Base-by-base conservation (phyloP, 92 coral and sea anemone species). In the Phymanthus crucifer region DNA sequence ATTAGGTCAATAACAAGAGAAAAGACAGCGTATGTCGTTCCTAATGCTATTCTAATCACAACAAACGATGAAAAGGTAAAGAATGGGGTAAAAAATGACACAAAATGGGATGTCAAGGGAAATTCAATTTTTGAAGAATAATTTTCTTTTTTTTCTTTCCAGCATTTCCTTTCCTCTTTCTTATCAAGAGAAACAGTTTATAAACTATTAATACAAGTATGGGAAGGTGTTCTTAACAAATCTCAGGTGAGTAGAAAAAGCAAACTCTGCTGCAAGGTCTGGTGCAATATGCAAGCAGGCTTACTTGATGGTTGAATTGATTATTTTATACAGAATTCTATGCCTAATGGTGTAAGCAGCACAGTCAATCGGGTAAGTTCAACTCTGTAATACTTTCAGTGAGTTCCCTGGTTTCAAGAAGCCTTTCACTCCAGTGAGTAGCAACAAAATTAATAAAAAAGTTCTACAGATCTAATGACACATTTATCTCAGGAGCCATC, bases 111-210 rank as follows among this genome's bases (percentile, higher is more conserved):
- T n/a, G n/a, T n/a, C n/a, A 82, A 43, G 48, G 48, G 50, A 45
- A 45, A 45, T 11, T 17, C 26, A 16, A 72, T 18, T 36, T 4
- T 24, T 47, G 10, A 45, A 9, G 16, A 6, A 43, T 43, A 6
- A 43, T 43, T 43, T 43, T 17, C 2, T 43, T 43, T 43, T 43
- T 54, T n/a, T 54, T 12, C 8, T 4, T 54, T 83, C 21, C 90
- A 95, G 99, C 97, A 95, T 72, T 91, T 95, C 83, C 93, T 95
- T 72, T 95, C 98, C 4, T 95, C 99, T 64, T 95, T 95, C 74
- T 80, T 95, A 58, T 90, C 97, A 26, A 81, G 99, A 78, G 99
- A 95, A 80, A 91, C 94, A 19, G 98, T 92, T 12, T 89, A 88
- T 88, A 95, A 95, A 54, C 87, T 93, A 16, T 83, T 95, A 26